A percentile compares a stretch with the other conserved stretches of the same genome.
phyloP scores from a whole-genome alignment of 2,888 invertebrate genomes.

The Luperina testacea region DNA sequence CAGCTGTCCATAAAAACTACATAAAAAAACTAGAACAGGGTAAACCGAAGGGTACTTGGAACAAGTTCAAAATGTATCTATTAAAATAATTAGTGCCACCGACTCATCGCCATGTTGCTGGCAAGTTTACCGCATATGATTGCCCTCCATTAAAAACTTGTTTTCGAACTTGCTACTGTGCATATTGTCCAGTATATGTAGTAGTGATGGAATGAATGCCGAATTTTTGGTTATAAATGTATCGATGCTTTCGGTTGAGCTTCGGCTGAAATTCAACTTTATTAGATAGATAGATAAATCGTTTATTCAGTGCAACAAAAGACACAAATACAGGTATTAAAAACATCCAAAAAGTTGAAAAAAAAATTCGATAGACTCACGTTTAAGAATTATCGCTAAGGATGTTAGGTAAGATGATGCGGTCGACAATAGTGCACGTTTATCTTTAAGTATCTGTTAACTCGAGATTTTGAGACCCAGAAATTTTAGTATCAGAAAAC shows the following conservation, averaged over 20 bases:
- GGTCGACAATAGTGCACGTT: neutral
- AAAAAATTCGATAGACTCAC: neutral
- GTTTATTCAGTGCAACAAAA: too few relatives aligned
- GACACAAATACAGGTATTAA: too few relatives aligned
- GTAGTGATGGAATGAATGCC: neutral
- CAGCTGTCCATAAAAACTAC: slow-evolving; percentile 1
- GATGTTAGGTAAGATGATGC: neutral
- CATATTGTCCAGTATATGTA: neutral
- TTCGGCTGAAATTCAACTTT: neutral
- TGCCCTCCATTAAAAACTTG: slow-evolving; percentile 60
- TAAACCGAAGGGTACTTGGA: slow-evolving; percentile 23
- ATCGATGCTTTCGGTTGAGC: neutral
- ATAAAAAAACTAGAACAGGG: slow-evolving; percentile 25
- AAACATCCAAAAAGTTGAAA: too few relatives aligned
- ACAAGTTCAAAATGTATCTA: slow-evolving; percentile 57
- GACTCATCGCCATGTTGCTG: slow-evolving; percentile 30
- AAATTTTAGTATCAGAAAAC: neutral
- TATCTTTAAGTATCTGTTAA: neutral
- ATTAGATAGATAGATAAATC: too few relatives aligned
- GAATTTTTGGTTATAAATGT: neutral
- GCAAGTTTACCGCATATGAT: slow-evolving; percentile 57
- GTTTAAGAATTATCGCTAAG: neutral
- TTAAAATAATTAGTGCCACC: slow-evolving; percentile 61
- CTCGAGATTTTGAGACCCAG: neutral
- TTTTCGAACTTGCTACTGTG: slow-evolving; percentile 44